These are phyloP conservation scores for Fratercula arctica DNA, from an alignment of 2,797 vertebrate species.

Conservation along the genomic window DNA sequence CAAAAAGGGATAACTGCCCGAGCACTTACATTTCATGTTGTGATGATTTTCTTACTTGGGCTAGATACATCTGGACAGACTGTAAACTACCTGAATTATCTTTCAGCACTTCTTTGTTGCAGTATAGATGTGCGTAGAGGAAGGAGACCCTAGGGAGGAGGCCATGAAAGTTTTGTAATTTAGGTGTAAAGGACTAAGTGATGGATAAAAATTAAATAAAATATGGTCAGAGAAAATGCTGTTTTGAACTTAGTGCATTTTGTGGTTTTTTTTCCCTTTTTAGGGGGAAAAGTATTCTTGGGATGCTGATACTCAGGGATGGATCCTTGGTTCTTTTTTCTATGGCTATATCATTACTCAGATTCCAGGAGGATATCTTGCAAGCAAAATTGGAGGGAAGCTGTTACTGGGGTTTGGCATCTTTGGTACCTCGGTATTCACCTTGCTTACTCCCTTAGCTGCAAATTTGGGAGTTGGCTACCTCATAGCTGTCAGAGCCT, in stretches of 20 bases:
- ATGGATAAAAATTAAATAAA: not conserved
- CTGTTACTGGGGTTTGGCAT: constrained; percentile 90
- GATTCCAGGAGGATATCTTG: constrained; percentile 93
- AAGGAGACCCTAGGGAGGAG: not conserved
- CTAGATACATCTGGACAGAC: not conserved
- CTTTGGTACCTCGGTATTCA: constrained; percentile 88
- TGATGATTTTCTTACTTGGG: not conserved
- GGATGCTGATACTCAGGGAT: constrained; percentile 94
- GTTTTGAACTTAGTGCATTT: not conserved
- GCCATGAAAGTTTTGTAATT: not conserved
- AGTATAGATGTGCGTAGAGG: not conserved
- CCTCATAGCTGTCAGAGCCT: constrained; percentile 87
- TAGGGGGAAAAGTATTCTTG: constrained; percentile 91
- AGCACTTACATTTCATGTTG: not conserved
- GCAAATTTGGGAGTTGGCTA: constrained; percentile 88
- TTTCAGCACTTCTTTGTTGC: not conserved
- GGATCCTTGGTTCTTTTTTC: constrained; percentile 98
- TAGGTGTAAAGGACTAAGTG: not conserved
- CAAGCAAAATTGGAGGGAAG: constrained; percentile 89
- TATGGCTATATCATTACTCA: constrained; percentile 98
- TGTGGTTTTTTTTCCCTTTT: not conserved
- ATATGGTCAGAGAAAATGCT: not conserved
- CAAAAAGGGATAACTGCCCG: not conserved
- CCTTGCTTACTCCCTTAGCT: constrained; percentile 90
- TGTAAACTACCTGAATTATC: not conserved